Conservation (phyloP, 2,113 vertebrate genomes). For the Dasyornis broadbenti region DNA sequence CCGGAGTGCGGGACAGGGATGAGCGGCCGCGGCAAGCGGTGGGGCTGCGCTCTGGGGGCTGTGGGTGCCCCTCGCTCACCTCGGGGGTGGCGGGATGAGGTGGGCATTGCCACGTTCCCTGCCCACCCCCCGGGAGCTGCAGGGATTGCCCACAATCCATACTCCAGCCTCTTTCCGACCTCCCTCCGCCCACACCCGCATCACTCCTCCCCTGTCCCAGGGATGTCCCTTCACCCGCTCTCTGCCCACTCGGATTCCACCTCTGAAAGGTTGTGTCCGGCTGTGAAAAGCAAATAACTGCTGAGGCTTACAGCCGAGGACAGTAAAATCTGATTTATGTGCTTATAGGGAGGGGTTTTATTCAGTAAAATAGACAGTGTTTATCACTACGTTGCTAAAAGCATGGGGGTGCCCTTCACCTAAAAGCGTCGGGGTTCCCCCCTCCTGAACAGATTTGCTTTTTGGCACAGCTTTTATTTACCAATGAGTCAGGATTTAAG, state of each 20-base stretch:
- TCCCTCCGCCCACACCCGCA: background rate
- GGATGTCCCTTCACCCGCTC: too few relatives aligned
- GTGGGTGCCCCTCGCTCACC: background rate
- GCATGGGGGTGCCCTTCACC: background rate
- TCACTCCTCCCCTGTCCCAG: background rate
- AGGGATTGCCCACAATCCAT: background rate
- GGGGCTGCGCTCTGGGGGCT: fast-evolving
- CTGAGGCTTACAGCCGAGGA: background rate
- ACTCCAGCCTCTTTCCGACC: background rate
- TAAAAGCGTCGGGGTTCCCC: background rate
- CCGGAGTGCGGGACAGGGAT: fast-evolving
- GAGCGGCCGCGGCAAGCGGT: fast-evolving
- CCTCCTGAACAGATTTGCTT: background rate
- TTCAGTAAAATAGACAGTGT: background rate
- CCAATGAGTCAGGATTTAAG: background rate
- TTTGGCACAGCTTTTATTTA: background rate
- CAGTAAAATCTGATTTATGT: background rate
- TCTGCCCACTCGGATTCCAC: background rate
- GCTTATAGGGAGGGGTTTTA: fast-evolving
- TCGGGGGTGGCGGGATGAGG: background rate
- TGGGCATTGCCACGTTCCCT: background rate
- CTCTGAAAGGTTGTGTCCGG: background rate
- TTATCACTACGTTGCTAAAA: background rate
- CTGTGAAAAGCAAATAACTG: background rate
- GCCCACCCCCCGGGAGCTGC: background rate